A percentile compares a stretch with the other conserved stretches of the same genome.
Conservation (phyloP, 2,888 invertebrate species). For the Acheta domesticus region DNA sequence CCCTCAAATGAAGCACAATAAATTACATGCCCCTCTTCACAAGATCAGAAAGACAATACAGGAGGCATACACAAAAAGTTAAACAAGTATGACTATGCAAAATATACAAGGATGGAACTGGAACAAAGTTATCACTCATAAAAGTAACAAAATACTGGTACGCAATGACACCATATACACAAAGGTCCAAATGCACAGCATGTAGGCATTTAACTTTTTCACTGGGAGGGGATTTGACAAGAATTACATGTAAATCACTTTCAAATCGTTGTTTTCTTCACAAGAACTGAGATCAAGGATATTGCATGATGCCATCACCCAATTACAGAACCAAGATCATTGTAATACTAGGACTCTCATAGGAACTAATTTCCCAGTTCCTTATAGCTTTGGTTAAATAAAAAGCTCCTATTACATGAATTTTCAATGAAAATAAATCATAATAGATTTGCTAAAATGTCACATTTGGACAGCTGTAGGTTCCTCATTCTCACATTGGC, state of each 20-base stretch:
- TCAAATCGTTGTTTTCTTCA: conserved; percentile 46
- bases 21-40: conserved; percentile 31
- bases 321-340: conserved; percentile 32
- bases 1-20: conserved; percentile 35
- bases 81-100: conserved; percentile 29
- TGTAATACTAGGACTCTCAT: conserved; percentile 35
- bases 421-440: conserved; percentile 2
- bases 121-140: conserved; percentile 34
- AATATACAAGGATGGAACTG: conserved; percentile 33
- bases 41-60: conserved; percentile 20
- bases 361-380: conserved; percentile 42
- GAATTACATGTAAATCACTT: conserved; percentile 23
- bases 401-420: conserved; percentile 30
- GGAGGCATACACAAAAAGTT: conserved; percentile 28
- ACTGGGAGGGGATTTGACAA: conserved; percentile 18
- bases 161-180: conserved; percentile 26
- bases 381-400: conserved; percentile 38
- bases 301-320: conserved; percentile 43
- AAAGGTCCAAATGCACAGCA: conserved; percentile 28
- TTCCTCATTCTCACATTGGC: conserved; percentile 25
- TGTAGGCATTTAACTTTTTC: conserved; percentile 33
- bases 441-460: neutral
- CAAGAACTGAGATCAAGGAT: conserved; percentile 50
- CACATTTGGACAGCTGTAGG: conserved; percentile 7
- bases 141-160: conserved; percentile 33